Evolutionary conservation across 1,140 invertebrate genomes (phyloP).

Genomic region (Bombus polaris): DNA sequence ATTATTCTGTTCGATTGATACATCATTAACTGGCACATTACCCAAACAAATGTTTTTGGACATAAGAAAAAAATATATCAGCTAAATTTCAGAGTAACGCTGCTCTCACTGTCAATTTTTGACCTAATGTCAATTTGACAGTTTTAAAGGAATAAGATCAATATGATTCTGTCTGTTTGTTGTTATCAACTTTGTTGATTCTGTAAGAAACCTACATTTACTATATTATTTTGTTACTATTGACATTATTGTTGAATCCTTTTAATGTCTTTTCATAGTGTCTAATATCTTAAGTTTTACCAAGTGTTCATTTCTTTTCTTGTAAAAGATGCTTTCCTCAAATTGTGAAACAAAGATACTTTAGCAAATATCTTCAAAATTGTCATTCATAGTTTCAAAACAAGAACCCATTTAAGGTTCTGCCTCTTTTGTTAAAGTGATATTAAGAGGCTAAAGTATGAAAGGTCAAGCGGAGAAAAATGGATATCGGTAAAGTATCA

Average conservation of each 20-base stretch:
- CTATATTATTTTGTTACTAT: not conserved
- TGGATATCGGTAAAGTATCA: constrained; percentile 78
- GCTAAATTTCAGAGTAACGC: constrained; percentile 40
- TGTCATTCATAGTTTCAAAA: constrained; percentile 32
- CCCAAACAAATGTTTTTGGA: not conserved
- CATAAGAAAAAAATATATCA: constrained; percentile 36
- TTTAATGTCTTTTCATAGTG: constrained; percentile 6
- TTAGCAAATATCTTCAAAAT: not conserved
- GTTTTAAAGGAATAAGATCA: constrained; percentile 17
- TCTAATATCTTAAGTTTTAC: constrained; percentile 8
- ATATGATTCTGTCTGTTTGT: not conserved
- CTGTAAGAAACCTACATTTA: not conserved
- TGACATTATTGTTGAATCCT: not conserved
- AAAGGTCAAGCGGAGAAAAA: constrained; percentile 78
- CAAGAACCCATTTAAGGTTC: constrained; percentile 7
- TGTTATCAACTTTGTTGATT: constrained; percentile 5
- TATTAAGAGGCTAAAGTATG: constrained; percentile 67
- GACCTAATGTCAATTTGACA: constrained; percentile 38
- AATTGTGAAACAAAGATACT: constrained; percentile 35
- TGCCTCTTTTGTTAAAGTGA: constrained; percentile 19
- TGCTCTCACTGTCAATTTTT: constrained; percentile 46
- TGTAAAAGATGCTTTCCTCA: constrained; percentile 37
- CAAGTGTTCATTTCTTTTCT: not conserved
- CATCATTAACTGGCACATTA: constrained; percentile 19
- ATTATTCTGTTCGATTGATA: not conserved